Conservation (phyloP, 2,888 invertebrate species). For the Mystacides longicornis region DNA sequence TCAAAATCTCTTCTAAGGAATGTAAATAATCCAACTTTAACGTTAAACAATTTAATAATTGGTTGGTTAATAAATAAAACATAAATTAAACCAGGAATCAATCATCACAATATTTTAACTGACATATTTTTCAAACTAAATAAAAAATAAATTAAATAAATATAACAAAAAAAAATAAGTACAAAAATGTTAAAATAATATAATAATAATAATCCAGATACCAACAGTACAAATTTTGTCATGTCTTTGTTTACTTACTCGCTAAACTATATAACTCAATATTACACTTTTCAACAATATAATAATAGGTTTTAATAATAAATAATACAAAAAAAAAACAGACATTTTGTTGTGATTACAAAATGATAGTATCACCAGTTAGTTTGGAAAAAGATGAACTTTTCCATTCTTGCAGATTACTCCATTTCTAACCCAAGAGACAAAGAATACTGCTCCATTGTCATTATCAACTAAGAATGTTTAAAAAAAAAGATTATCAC, state of each 20-base stretch:
- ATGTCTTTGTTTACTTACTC: conserved; percentile 16
- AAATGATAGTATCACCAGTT: background rate
- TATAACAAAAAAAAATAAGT: background rate
- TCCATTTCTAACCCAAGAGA: background rate
- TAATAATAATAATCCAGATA: conserved; percentile 15
- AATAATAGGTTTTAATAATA: background rate
- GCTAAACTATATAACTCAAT: conserved; percentile 11
- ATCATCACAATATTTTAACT: background rate
- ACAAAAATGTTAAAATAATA: background rate
- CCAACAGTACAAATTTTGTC: conserved; percentile 16
- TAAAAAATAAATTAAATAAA: background rate
- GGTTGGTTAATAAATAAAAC: background rate
- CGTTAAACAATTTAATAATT: background rate
- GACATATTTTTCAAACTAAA: background rate
- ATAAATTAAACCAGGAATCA: background rate
- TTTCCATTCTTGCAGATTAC: background rate
- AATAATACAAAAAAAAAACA: background rate
- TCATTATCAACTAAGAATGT: background rate
- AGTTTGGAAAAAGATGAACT: background rate
- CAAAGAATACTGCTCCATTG: background rate
- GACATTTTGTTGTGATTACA: background rate
- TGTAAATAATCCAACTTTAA: background rate
- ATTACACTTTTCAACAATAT: background rate
- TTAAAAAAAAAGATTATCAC: conserved; percentile 1
- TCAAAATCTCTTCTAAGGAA: conserved; percentile 1